A percentile compares a stretch with the other conserved stretches of the same genome.
Evolutionary conservation across 1,140 invertebrate species (phyloP).

Genomic region (Lethrus apterus): DNA sequence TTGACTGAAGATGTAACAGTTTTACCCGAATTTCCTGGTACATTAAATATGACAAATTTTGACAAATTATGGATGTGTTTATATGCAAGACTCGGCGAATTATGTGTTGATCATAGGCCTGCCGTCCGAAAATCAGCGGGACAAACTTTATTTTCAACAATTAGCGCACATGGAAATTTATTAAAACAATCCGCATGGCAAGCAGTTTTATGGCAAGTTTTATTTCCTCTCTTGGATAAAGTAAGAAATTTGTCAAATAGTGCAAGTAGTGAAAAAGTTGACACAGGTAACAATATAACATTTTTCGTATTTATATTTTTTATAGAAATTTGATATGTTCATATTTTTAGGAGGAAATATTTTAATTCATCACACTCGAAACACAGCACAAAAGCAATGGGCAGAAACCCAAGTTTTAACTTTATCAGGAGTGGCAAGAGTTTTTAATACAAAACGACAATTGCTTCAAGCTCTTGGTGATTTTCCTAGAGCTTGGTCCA

Average conservation of each 20-base stretch:
- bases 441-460: slow-evolving; percentile 85
- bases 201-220: slow-evolving; percentile 79
- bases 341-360: slow-evolving; percentile 62
- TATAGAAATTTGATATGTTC: neutral
- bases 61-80: slow-evolving; percentile 95
- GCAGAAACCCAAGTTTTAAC: slow-evolving; percentile 79
- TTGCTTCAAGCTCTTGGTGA: slow-evolving; percentile 79
- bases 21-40: slow-evolving; percentile 76
- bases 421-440: slow-evolving; percentile 55
- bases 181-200: slow-evolving; percentile 86
- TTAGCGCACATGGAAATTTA: slow-evolving; percentile 87
- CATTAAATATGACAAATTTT: slow-evolving; percentile 78
- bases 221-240: slow-evolving; percentile 94
- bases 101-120: slow-evolving; percentile 91
- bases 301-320: slow-evolving; percentile 1
- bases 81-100: slow-evolving; percentile 79
- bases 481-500: slow-evolving; percentile 86
- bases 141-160: slow-evolving; percentile 96
- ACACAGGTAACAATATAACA: slow-evolving; percentile 51
- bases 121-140: slow-evolving; percentile 97
- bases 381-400: slow-evolving; percentile 99
- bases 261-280: slow-evolving; percentile 90
- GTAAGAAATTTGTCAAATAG: slow-evolving; percentile 82
- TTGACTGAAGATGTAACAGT: slow-evolving; percentile 62
- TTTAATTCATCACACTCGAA: slow-evolving; percentile 95